Conservation (phyloP, 2,888 invertebrate species). For the Idaea dimidiata region DNA sequence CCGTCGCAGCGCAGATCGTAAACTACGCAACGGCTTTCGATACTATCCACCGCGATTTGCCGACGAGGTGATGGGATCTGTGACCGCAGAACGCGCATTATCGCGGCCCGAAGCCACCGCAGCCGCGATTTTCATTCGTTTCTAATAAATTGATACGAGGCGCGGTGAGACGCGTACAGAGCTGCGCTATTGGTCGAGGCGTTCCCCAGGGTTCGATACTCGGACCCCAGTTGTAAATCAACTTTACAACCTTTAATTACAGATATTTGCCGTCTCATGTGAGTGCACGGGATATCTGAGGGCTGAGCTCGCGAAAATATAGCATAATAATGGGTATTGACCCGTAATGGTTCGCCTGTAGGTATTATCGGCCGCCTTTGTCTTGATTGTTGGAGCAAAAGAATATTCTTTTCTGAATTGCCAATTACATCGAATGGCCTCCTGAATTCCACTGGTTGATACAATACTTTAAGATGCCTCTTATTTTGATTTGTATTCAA, state of each 20-base stretch:
- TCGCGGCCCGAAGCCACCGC: slow-evolving; percentile 72
- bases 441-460: slow-evolving; percentile 70
- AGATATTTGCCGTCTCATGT: slow-evolving; percentile 79
- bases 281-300: slow-evolving; percentile 75
- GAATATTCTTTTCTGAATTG: slow-evolving; percentile 77
- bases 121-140: slow-evolving; percentile 75
- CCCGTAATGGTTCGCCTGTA: slow-evolving; percentile 77
- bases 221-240: slow-evolving; percentile 76
- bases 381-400: slow-evolving; percentile 75
- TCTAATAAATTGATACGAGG: slow-evolving; percentile 79
- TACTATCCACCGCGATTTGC: slow-evolving; percentile 64
- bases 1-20: slow-evolving; percentile 73
- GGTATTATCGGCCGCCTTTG: slow-evolving; percentile 79
- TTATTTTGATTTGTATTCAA: slow-evolving; percentile 65
- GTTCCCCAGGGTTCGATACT: slow-evolving; percentile 68
- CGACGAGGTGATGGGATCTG: slow-evolving; percentile 64
- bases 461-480: slow-evolving; percentile 65
- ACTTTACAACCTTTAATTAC: slow-evolving; percentile 81
- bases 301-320: slow-evolving; percentile 79
- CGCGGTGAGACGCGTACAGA: slow-evolving; percentile 49
- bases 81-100: slow-evolving; percentile 71
- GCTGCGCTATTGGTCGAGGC: slow-evolving; percentile 69
- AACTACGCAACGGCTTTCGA: slow-evolving; percentile 72
- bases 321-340: slow-evolving; percentile 81
- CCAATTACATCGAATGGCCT: slow-evolving; percentile 79